These are phyloP conservation scores for Tokudaia tokunoshimensis DNA, from an alignment of 2,797 vertebrate genomes.

Conservation along the genomic window DNA sequence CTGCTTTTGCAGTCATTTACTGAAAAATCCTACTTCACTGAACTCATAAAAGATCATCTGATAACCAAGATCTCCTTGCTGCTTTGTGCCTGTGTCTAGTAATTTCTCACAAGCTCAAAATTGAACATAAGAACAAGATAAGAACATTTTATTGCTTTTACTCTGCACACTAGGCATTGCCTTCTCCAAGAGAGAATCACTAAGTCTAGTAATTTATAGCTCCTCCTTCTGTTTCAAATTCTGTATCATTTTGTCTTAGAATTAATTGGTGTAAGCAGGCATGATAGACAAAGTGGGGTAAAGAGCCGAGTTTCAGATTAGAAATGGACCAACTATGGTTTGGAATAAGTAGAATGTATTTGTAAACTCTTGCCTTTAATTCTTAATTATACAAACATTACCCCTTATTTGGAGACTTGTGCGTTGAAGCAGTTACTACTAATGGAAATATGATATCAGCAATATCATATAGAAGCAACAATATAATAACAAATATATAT, in stretches of 20 bases:
- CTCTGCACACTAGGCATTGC: slow-evolving; percentile 61
- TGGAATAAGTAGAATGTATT: slow-evolving; percentile 62
- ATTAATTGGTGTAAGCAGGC: slow-evolving; percentile 63
- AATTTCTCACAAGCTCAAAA: slow-evolving; percentile 23
- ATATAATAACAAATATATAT: neutral
- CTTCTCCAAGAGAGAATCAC: neutral
- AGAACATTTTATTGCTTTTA: slow-evolving; percentile 51
- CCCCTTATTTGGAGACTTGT: neutral
- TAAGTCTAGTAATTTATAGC: slow-evolving; percentile 69
- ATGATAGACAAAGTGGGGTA: neutral
- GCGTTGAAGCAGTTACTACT: neutral
- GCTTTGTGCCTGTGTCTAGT: neutral
- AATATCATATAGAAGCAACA: neutral
- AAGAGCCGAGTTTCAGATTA: slow-evolving; percentile 60
- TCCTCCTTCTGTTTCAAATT: slow-evolving; percentile 64
- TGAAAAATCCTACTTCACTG: slow-evolving; percentile 76
- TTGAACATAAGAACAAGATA: slow-evolving; percentile 33
- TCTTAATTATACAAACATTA: neutral
- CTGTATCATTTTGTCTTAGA: slow-evolving; percentile 63
- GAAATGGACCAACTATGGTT: slow-evolving; percentile 59
- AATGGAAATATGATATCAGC: neutral
- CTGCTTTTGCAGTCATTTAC: slow-evolving; percentile 64
- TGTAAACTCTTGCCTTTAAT: neutral
- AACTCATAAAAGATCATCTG: slow-evolving; percentile 70
- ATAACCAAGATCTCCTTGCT: slow-evolving; percentile 56